Percentiles rank a stretch among this genome's conserved stretches.
Conservation (phyloP, 2,888 invertebrate species). For the Lycaena phlaeas region DNA sequence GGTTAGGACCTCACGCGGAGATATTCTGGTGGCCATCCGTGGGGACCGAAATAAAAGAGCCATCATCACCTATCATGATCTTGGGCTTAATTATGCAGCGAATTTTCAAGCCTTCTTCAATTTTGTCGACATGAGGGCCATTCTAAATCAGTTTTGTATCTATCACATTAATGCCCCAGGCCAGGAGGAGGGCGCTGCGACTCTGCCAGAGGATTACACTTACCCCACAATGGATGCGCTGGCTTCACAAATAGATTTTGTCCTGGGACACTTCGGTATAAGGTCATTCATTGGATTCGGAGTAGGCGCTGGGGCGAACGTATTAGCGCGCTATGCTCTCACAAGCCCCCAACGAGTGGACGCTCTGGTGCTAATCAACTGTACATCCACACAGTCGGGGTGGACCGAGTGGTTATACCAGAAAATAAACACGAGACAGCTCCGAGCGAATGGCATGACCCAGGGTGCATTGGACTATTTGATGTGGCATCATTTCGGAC, state of each 20-base stretch:
- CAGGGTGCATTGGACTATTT: slow-evolving; percentile 95
- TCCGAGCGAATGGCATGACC: slow-evolving; percentile 92
- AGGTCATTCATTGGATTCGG: slow-evolving; percentile 96
- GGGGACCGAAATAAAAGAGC: slow-evolving; percentile 94
- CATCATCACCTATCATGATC: slow-evolving; percentile 98
- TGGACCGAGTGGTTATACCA: slow-evolving; percentile 99
- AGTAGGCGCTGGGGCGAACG: slow-evolving; percentile 97
- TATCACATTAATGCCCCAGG: slow-evolving; percentile 99
- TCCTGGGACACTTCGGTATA: slow-evolving; percentile 91
- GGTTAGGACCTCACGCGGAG: slow-evolving; percentile 93
- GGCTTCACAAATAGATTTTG: slow-evolving; percentile 90
- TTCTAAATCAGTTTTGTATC: slow-evolving; percentile 95
- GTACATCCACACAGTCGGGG: slow-evolving; percentile 92
- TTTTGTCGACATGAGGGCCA: slow-evolving; percentile 90
- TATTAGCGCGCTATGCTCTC: slow-evolving; percentile 92
- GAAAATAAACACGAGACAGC: slow-evolving; percentile 92
- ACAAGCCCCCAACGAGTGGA: slow-evolving; percentile 89
- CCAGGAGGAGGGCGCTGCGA: slow-evolving; percentile 95
- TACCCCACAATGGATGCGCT: slow-evolving; percentile 98
- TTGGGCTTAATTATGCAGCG: slow-evolving; percentile 96
- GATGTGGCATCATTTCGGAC: slow-evolving; percentile 99
- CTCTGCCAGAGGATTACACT: slow-evolving; percentile 88
- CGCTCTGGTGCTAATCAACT: slow-evolving; percentile 93
- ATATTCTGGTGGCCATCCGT: slow-evolving; percentile 93
- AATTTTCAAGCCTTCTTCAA: slow-evolving; percentile 96